phyloP scores from a whole-genome alignment of 2,797 vertebrate species.

The Podarcis siculus region DNA sequence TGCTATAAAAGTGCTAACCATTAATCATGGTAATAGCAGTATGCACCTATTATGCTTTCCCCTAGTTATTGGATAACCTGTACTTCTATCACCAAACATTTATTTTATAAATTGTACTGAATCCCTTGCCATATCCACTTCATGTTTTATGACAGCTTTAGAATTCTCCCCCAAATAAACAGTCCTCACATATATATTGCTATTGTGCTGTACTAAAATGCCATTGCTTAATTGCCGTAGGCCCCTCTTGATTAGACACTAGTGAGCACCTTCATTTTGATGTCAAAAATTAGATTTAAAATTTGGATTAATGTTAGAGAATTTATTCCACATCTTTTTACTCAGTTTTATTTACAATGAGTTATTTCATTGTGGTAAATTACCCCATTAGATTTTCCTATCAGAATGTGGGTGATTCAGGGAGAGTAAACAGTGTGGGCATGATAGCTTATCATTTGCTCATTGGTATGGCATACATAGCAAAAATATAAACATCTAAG shows the following conservation, averaged over 20 bases:
- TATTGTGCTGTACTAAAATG: background rate
- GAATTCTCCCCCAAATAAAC: background rate
- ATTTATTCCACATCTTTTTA: background rate
- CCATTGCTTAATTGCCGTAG: background rate
- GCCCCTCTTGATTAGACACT: background rate
- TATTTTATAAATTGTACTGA: background rate
- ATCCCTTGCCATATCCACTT: background rate
- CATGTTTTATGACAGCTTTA: background rate
- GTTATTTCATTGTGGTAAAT: background rate
- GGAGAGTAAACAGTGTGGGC: slow-evolving; percentile 33
- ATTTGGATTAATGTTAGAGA: background rate
- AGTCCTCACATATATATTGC: background rate
- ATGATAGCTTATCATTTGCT: background rate
- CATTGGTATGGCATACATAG: slow-evolving; percentile 27
- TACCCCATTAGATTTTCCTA: background rate
- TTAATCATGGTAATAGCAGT: background rate
- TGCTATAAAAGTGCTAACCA: background rate
- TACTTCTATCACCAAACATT: background rate
- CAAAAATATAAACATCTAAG: slow-evolving; percentile 41
- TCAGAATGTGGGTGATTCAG: slow-evolving; percentile 8
- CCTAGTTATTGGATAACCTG: background rate
- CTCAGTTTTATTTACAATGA: background rate
- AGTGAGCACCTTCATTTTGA: too few relatives aligned
- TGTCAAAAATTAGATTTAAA: background rate
- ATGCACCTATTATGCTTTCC: background rate